Conservation (phyloP, 35 echinoderm and acorn worm species). For the Acanthaster planci region DNA sequence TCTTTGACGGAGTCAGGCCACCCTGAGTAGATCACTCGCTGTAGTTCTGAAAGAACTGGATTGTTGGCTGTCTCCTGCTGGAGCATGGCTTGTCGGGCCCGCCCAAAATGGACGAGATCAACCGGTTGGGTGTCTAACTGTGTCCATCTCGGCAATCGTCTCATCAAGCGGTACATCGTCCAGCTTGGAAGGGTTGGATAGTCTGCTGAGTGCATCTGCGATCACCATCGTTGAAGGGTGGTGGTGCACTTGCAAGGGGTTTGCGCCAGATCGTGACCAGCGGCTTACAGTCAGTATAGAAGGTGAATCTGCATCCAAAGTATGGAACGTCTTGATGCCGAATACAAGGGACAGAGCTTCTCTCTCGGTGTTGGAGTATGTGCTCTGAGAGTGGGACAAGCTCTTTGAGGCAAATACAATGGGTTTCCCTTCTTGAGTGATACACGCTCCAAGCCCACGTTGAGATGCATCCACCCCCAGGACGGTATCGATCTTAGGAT, state of each 20-base stretch:
- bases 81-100: slow-evolving; percentile 7
- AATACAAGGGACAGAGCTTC: slow-evolving; percentile 50
- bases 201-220: slow-evolving; percentile 55
- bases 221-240: slow-evolving; percentile 37
- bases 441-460: slow-evolving; percentile 60
- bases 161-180: neutral
- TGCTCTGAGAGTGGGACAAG: too few relatives aligned
- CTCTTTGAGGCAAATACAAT: slow-evolving; percentile 46
- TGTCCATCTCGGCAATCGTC: neutral
- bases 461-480: slow-evolving; percentile 60
- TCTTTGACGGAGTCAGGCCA: slow-evolving; percentile 23
- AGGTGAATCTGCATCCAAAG: slow-evolving; percentile 30
- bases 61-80: slow-evolving; percentile 33
- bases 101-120: neutral
- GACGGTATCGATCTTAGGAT: slow-evolving; percentile 30
- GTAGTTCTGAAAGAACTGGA: slow-evolving; percentile 30
- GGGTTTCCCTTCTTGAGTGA: slow-evolving; percentile 56
- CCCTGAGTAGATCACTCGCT: slow-evolving; percentile 11
- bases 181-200: neutral
- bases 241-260: slow-evolving; percentile 31
- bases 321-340: slow-evolving; percentile 51
- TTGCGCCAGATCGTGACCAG: slow-evolving; percentile 51
- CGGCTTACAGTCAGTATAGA: slow-evolving; percentile 61
- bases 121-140: neutral
- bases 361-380: slow-evolving; percentile 29